Conservation (phyloP, 2,888 invertebrate genomes). For the Rhorus exstirpatorius region DNA sequence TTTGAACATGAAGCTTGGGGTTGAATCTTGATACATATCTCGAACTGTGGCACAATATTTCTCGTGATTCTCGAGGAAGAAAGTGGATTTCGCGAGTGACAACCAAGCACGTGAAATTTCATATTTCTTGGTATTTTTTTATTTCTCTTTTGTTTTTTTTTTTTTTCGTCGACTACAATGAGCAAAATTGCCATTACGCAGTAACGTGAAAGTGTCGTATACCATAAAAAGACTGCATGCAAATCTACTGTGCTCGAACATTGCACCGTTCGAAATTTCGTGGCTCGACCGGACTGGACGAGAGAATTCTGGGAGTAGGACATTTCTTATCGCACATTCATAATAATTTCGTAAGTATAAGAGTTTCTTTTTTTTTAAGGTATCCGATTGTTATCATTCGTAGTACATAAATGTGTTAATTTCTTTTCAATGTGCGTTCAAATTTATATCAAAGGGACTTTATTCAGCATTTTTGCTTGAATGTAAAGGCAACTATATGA, state of each 20-base stretch:
- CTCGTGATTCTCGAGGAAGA: constrained; percentile 9
- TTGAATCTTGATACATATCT: background rate
- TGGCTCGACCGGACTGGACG: constrained; percentile 24
- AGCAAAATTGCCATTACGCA: constrained; percentile 6
- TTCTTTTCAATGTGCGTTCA: background rate
- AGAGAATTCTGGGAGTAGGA: constrained; percentile 26
- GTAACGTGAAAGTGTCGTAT: background rate
- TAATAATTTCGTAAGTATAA: constrained; percentile 3
- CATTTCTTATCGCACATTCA: background rate
- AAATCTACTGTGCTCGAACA: constrained; percentile 5
- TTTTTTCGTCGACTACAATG: constrained; percentile 6
- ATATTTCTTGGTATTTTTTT: background rate
- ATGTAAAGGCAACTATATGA: no score
- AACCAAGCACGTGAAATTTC: background rate
- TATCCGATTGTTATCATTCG: background rate
- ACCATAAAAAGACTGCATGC: background rate
- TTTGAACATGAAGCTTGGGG: no score
- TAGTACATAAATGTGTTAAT: no score
- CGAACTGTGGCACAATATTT: background rate
- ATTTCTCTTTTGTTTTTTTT: background rate
- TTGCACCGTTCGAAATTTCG: background rate
- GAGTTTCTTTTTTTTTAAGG: background rate
- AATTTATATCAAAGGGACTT: no score
- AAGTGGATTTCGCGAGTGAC: constrained; percentile 38
- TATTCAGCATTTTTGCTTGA: no score